A percentile compares a stretch with the other conserved stretches of the same genome.
phyloP scores from a whole-genome alignment of 2,113 vertebrate species.

The Guaruba guarouba region DNA sequence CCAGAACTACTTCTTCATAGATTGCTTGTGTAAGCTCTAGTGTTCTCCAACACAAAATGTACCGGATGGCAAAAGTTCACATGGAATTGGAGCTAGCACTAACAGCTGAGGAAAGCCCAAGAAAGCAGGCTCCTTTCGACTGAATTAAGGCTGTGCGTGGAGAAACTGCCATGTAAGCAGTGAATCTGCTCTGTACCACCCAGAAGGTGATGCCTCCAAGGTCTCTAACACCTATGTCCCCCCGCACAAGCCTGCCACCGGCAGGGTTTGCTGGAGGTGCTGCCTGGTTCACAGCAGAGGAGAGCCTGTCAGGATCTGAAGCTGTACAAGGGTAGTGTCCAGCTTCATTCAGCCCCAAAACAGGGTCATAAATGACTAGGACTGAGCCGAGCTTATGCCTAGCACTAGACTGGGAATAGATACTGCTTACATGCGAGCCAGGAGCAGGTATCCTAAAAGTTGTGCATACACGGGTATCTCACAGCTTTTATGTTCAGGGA shows the following conservation, averaged over 20 bases:
- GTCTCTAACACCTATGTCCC: neutral
- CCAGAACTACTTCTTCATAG: neutral
- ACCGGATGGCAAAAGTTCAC: neutral
- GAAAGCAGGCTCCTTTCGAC: neutral
- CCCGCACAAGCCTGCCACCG: rapidly evolving
- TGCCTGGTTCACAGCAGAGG: too few relatives aligned
- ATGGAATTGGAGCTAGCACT: neutral
- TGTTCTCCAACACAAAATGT: neutral
- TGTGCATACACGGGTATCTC: rapidly evolving
- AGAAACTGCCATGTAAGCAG: neutral
- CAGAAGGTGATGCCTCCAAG: neutral
- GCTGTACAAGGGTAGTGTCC: neutral
- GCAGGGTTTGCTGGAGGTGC: neutral
- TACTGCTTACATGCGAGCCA: neutral
- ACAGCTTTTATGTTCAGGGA: rapidly evolving
- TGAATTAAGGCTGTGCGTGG: neutral
- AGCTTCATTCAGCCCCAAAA: neutral
- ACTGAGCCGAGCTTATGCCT: neutral
- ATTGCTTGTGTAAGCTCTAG: neutral
- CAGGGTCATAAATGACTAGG: neutral
- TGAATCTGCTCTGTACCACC: neutral
- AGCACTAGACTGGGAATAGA: neutral
- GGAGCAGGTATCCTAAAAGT: neutral
- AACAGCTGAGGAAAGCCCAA: neutral
- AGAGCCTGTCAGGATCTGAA: neutral